A percentile compares a stretch with the other conserved stretches of the same genome.
Evolutionary conservation across 2,888 invertebrate species (phyloP).

Genomic region (Trichacis sp.): DNA sequence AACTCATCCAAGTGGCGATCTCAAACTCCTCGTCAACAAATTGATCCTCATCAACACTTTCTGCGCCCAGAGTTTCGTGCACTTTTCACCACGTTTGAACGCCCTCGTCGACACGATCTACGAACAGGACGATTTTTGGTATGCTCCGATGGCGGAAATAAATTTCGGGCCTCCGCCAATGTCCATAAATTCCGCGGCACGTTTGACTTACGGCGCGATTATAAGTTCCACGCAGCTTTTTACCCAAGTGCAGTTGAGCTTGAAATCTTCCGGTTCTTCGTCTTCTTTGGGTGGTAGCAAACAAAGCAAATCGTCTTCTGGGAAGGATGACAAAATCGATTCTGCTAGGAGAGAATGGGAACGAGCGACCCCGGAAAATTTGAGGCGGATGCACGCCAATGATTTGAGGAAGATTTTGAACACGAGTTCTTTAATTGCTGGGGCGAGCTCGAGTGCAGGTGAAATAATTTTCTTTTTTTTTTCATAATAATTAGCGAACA

Average conservation of each 20-base stretch:
- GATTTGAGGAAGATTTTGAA: slow-evolving; percentile 60
- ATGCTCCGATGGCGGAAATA: slow-evolving; percentile 66
- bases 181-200: slow-evolving; percentile 64
- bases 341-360: slow-evolving; percentile 66
- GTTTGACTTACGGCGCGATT: slow-evolving; percentile 61
- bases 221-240: slow-evolving; percentile 66
- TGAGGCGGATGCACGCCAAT: slow-evolving; percentile 58
- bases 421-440: slow-evolving; percentile 36
- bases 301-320: slow-evolving; percentile 22
- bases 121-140: slow-evolving; percentile 63
- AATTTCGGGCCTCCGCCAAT: slow-evolving; percentile 67
- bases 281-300: slow-evolving; percentile 12
- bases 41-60: slow-evolving; percentile 64
- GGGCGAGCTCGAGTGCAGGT: slow-evolving; percentile 13
- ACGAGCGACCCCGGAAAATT: slow-evolving; percentile 60
- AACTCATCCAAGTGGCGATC: slow-evolving; percentile 59
- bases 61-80: slow-evolving; percentile 63
- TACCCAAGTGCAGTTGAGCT: slow-evolving; percentile 61
- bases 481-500: no score
- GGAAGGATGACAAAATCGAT: slow-evolving; percentile 56
- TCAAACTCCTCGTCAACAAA: slow-evolving; percentile 63
- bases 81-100: slow-evolving; percentile 62
- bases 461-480: neutral
- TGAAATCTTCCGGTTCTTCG: slow-evolving; percentile 37
- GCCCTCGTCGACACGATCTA: slow-evolving; percentile 65